Evolutionary conservation across 2,797 vertebrate species (phyloP).

Genomic region (Rhabdophis nuchalis): DNA sequence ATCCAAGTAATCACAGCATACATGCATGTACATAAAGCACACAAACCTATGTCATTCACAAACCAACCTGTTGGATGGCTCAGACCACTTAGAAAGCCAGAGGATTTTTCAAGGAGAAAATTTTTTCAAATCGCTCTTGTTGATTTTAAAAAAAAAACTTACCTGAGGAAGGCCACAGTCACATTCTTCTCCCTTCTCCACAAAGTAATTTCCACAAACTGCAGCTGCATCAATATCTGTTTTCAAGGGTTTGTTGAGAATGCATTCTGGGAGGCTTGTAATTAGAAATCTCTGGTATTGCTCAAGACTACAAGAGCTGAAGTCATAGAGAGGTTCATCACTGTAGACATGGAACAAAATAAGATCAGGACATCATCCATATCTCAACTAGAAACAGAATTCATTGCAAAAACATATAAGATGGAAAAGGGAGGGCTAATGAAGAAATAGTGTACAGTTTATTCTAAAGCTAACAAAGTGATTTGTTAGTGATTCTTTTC

Average conservation of each 20-base stretch:
- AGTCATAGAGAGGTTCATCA: accelerated
- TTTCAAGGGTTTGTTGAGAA: not conserved
- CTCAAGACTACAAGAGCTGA: not conserved
- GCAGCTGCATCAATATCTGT: not conserved
- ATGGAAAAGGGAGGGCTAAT: not conserved
- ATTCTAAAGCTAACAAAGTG: no score
- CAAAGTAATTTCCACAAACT: not conserved
- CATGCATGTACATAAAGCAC: not conserved
- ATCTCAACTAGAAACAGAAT: not conserved
- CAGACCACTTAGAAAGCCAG: not conserved
- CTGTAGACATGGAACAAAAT: not conserved
- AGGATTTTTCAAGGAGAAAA: not conserved
- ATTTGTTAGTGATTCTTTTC: no score
- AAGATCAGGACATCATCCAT: not conserved
- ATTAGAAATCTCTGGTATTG: no score
- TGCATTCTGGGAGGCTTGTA: no score
- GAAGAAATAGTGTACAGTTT: not conserved
- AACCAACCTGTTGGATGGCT: not conserved
- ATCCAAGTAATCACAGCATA: not conserved
- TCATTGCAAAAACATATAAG: not conserved
- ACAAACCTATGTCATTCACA: not conserved
- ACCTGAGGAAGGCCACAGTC: no score
- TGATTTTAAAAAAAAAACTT: not conserved
- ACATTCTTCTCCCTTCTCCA: not conserved
- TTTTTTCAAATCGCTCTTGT: not conserved